phyloP scores from a whole-genome alignment of 1,140 invertebrate species.

The Sminthurides bifidus region DNA sequence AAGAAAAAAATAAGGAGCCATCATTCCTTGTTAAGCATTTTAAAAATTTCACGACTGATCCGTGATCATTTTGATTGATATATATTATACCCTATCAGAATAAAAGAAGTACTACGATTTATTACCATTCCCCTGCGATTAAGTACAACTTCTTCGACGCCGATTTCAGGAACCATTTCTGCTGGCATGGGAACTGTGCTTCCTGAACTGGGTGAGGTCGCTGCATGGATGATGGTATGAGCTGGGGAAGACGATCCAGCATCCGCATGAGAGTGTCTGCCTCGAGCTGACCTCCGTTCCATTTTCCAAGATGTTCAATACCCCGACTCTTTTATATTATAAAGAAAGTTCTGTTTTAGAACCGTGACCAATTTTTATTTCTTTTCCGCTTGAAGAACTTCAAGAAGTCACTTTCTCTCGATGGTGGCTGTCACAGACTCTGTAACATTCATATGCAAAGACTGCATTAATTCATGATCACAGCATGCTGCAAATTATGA shows the following conservation, averaged over 20 bases:
- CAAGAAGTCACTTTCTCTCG: background rate
- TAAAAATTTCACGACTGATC: background rate
- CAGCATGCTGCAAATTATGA: no score
- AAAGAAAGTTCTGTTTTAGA: no score
- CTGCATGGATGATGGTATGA: background rate
- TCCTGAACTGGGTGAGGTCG: background rate
- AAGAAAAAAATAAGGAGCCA: background rate
- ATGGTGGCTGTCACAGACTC: background rate
- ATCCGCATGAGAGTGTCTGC: background rate
- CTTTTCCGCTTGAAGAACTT: no score
- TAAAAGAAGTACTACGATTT: background rate
- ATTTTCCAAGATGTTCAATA: background rate
- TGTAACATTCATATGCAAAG: background rate
- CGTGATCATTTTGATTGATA: background rate
- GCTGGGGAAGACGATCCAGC: background rate
- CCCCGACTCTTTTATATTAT: no score
- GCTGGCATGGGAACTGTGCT: background rate
- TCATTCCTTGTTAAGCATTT: no score
- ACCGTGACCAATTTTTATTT: no score
- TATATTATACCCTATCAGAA: background rate
- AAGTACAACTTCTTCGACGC: conserved; percentile 43
- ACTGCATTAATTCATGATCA: background rate
- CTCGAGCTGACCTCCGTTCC: conserved; percentile 11
- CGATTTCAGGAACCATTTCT: conserved; percentile 11
- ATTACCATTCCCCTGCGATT: conserved; percentile 65